Evolutionary conservation across 2,797 vertebrate genomes (phyloP), one percentile per base, ranked within the genome.

Genomic region (Falco biarmicus): DNA sequence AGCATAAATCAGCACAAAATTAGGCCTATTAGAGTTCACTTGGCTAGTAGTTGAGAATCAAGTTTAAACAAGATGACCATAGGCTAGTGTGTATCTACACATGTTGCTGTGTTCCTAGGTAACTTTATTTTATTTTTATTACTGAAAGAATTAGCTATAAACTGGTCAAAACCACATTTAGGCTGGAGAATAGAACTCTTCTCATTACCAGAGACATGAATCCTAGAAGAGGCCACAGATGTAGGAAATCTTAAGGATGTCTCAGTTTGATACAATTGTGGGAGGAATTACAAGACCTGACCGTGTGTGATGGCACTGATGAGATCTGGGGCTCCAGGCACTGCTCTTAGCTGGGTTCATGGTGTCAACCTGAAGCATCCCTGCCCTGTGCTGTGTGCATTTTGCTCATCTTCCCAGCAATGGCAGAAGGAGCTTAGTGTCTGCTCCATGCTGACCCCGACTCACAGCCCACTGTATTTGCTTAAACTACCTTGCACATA

Each of bases 281-380:
- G n/a, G 64, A 74, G 28, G 17, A 79, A 87, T 74, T 83, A 28
- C 20, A n/a, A n/a, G 43, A 70, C n/a, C 20, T 51, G 47, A 4
- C 47, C 59, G 21, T 1, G 11, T 59, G 43, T 0, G 0, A 84
- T n/a, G 39, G 20, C 24, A 25, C 15, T 28, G 31, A 31, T 54
- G 51, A 54, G 18, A 73, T 77, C 90, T 60, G 32, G 56, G 68
- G 11, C 32, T 85, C 17, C 24, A 32, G 60, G 6, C 11, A 25
- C 19, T 24, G 63, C 13, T 73, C 12, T 48, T 83, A 31, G 24
- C 69, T 77, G 51, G 16, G 19, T 83, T 74, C 64, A 19, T 51
- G 70, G 16, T 11, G 28, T 18, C 56, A 48, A 2, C 39, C 15
- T 63, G 80, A 84, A 70, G 48, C 15, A 59, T 11, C 24, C 34